Evolutionary conservation across 2,113 vertebrate genomes (phyloP).

Genomic region (Megaceryle torquata): DNA sequence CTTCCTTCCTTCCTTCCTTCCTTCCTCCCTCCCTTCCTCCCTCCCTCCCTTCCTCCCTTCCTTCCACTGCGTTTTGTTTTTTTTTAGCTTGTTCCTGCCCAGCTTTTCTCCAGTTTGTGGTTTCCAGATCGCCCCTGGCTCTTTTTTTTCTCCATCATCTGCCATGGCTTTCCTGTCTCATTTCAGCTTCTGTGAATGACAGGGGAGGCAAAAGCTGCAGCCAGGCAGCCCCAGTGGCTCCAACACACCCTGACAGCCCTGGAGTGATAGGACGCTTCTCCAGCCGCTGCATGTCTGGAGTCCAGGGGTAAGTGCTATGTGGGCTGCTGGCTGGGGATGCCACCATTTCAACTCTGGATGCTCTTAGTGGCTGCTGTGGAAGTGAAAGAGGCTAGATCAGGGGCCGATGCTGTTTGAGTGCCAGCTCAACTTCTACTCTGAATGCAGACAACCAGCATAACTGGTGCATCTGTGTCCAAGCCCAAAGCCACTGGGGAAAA

Average conservation of each 20-base stretch:
- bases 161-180: neutral
- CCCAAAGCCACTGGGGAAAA: neutral
- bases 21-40: no score
- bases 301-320: neutral
- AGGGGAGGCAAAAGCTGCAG: neutral
- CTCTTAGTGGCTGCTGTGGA: neutral
- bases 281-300: neutral
- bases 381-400: neutral
- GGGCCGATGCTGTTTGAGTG: neutral
- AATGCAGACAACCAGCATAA: neutral
- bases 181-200: neutral
- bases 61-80: fast-evolving
- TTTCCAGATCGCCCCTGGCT: neutral
- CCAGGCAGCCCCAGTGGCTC: neutral
- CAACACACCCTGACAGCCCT: neutral
- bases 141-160: neutral
- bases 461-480: neutral
- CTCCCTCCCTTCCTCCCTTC: neutral
- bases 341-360: neutral
- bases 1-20: no score
- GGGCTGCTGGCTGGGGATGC: neutral
- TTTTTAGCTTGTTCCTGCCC: neutral
- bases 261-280: neutral
- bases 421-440: neutral
- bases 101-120: neutral